Percentiles rank a stretch among this genome's conserved stretches.
These are phyloP conservation scores for Rhinogobio ventralis DNA, from an alignment of 2,797 vertebrate genomes.

Conservation along the genomic window DNA sequence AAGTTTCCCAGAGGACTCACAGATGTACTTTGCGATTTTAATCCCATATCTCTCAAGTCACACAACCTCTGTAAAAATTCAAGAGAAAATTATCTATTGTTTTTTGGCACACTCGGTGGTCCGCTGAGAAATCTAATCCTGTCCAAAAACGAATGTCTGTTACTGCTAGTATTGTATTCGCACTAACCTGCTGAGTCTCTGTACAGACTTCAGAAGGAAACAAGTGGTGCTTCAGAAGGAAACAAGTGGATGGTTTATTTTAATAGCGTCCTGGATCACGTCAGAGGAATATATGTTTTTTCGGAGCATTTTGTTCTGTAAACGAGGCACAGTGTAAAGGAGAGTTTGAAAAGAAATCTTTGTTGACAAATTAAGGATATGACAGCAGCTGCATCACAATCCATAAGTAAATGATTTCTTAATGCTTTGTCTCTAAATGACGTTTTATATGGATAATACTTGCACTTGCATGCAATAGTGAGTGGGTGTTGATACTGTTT, in stretches of 20 bases:
- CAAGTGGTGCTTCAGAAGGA: too few relatives aligned
- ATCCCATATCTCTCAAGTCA: background rate
- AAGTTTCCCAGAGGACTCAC: background rate
- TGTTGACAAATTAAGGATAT: too few relatives aligned
- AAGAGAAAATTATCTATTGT: background rate
- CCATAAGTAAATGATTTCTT: background rate
- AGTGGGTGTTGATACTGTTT: background rate
- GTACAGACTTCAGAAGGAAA: too few relatives aligned
- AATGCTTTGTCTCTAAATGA: background rate
- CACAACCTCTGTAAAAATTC: background rate
- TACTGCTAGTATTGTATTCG: background rate
- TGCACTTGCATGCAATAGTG: background rate
- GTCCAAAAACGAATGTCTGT: background rate
- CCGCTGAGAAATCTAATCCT: background rate
- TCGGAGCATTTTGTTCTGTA: background rate
- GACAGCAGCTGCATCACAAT: background rate
- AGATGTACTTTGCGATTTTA: background rate
- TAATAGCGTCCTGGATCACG: too few relatives aligned
- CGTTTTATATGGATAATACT: background rate
- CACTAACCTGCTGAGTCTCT: too few relatives aligned
- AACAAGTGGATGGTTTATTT: too few relatives aligned
- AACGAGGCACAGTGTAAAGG: background rate
- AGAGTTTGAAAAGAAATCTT: background rate
- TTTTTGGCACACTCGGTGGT: background rate
- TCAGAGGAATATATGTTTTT: background rate